These are phyloP conservation scores for Anser brachyrhynchus DNA, from an alignment of 2,113 vertebrate species.

Conservation along the genomic window DNA sequence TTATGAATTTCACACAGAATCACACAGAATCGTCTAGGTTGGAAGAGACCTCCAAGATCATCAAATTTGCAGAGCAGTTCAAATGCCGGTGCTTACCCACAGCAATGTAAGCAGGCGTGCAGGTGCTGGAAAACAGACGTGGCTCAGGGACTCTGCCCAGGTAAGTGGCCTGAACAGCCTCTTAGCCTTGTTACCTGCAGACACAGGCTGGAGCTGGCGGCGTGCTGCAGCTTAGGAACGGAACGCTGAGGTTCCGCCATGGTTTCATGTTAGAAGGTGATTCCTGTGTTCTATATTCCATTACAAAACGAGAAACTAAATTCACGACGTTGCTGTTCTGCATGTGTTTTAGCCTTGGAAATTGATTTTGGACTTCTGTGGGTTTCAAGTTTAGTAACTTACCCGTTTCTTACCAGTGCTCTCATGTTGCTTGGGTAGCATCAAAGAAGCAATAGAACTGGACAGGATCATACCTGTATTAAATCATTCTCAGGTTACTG, in stretches of 20 bases:
- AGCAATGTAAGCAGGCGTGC: rapidly evolving
- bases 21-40: no score
- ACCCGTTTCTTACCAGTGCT: background rate
- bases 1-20: background rate
- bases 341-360: background rate
- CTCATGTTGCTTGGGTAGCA: background rate
- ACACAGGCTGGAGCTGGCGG: no score
- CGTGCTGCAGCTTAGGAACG: background rate
- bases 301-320: background rate
- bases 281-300: background rate
- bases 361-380: background rate
- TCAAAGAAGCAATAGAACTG: background rate
- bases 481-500: background rate
- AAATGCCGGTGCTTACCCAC: background rate
- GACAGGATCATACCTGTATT: rapidly evolving
- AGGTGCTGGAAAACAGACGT: background rate
- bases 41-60: no score
- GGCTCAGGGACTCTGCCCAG: background rate
- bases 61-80: background rate
- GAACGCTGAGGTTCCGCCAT: background rate
- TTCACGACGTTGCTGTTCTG: background rate
- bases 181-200: background rate
- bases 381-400: background rate
- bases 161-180: background rate
- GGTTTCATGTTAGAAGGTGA: background rate